Evolutionary conservation across 2,888 invertebrate genomes (phyloP).

Genomic region (Ctena decussata): DNA sequence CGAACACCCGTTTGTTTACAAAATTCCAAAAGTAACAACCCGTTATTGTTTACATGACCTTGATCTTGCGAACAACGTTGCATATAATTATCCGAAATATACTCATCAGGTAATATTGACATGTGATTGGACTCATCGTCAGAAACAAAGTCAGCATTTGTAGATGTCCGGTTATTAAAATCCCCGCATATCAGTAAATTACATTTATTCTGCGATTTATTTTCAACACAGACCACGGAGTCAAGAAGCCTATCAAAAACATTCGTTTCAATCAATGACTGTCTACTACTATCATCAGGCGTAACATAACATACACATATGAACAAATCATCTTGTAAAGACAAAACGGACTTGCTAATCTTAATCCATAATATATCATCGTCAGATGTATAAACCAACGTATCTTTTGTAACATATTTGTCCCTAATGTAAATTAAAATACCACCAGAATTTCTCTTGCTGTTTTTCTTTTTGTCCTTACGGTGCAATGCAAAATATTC

Average conservation of each 20-base stretch:
- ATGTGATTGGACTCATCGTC: background rate
- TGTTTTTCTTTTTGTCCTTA: constrained; percentile 6
- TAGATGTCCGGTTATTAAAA: background rate
- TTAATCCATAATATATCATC: background rate
- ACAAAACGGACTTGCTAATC: background rate
- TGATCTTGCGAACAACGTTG: constrained; percentile 12
- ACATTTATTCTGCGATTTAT: background rate
- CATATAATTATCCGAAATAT: constrained; percentile 6
- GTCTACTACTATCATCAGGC: background rate
- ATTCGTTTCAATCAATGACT: background rate
- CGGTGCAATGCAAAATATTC: constrained; percentile 25
- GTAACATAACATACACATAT: background rate
- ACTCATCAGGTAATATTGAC: background rate
- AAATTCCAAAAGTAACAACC: background rate
- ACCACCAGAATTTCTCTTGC: constrained; percentile 25
- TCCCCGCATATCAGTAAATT: background rate
- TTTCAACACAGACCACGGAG: background rate
- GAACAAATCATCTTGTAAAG: background rate
- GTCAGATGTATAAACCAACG: background rate
- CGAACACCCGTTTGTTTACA: constrained; percentile 13
- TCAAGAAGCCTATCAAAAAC: background rate
- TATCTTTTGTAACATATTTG: constrained; percentile 12
- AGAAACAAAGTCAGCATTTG: background rate
- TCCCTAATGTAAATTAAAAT: constrained; percentile 20
- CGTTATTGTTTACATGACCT: background rate